These are phyloP conservation scores for Cremastinae sp. DNA, from an alignment of 2,888 invertebrate genomes.

Conservation along the genomic window DNA sequence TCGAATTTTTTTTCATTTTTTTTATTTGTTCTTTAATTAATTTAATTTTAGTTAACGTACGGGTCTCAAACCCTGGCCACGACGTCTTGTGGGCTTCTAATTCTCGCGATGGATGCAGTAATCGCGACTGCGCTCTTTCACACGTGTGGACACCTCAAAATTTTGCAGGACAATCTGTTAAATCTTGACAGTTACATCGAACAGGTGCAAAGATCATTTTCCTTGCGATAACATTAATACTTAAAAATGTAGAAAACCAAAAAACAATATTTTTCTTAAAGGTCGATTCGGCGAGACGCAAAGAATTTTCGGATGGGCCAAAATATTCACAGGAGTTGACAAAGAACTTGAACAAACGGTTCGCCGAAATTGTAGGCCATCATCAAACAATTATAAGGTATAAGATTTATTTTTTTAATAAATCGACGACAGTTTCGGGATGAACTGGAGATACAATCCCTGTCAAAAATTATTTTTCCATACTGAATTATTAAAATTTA, in stretches of 20 bases:
- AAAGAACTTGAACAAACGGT: slow-evolving; percentile 27
- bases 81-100: slow-evolving; percentile 65
- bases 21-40: neutral
- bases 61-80: slow-evolving; percentile 70
- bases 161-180: slow-evolving; percentile 65
- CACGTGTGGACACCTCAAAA: slow-evolving; percentile 70
- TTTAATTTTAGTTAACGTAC: slow-evolving; percentile 64
- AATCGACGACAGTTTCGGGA: too few species aligned
- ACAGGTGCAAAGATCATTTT: slow-evolving; percentile 17
- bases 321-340: slow-evolving; percentile 15
- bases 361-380: slow-evolving; percentile 48
- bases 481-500: too few species aligned
- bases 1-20: neutral
- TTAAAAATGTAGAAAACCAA: neutral
- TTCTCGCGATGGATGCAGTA: slow-evolving; percentile 70
- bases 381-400: slow-evolving; percentile 61
- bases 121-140: slow-evolving; percentile 71
- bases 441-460: too few species aligned
- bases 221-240: neutral
- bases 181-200: slow-evolving; percentile 46
- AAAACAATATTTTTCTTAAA: slow-evolving; percentile 17
- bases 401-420: slow-evolving; percentile 1
- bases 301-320: neutral
- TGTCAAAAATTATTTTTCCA: too few species aligned
- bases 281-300: slow-evolving; percentile 9